Base-by-base conservation (phyloP, 2,888 invertebrate genomes). In the Drosophila neutralis region DNA sequence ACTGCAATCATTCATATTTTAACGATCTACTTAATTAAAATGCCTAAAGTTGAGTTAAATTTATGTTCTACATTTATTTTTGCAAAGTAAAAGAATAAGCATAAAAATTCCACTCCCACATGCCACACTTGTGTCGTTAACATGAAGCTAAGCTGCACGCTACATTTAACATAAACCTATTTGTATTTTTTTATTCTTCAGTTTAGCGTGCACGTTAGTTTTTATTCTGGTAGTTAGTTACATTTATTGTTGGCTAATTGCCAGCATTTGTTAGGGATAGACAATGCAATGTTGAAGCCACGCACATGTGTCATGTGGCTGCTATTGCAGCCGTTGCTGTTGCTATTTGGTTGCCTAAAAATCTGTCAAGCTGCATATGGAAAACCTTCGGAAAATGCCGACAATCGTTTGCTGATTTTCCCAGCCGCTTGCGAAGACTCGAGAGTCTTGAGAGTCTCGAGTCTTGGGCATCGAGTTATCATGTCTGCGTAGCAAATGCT, bases 311-410 rank as follows among this genome's bases (percentile, higher is more conserved):
- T 42, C 74, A 69, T 57, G 40, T 21, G 57, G 40, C 13, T 57
- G 21, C n/a, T 29, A 40, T 6, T 27, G 29, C 18, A n/a, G 51
- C 4, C 11, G 10, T 42, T 57, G 48, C 53, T 45, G n/a, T 36
- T 54, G 27, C 8, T 24, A 24, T 45, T 45, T 15, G 57, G 61
- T 65, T 69, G 51, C 61, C 62, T 49, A 48, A 69, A 79, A 69
- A 70, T 73, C 71, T 77, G 78, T 79, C 76, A 75, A 80, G 69
- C 65, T 72, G 54, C 80, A 79, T 76, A 74, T 77, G 74, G 72
- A 83, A 86, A 87, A 90, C 87, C 87, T 87, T 87, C 87, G 90
- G 87, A 87, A 90, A 87, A 90, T 69, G 83, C 89, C 90, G 87
- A 87, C 90, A 90, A 85, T 85, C 77, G 78, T 49, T 65, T 40